A percentile compares a stretch with the other conserved stretches of the same genome.
Conservation (phyloP, 2,113 vertebrate genomes). For the Struthio camelus region DNA sequence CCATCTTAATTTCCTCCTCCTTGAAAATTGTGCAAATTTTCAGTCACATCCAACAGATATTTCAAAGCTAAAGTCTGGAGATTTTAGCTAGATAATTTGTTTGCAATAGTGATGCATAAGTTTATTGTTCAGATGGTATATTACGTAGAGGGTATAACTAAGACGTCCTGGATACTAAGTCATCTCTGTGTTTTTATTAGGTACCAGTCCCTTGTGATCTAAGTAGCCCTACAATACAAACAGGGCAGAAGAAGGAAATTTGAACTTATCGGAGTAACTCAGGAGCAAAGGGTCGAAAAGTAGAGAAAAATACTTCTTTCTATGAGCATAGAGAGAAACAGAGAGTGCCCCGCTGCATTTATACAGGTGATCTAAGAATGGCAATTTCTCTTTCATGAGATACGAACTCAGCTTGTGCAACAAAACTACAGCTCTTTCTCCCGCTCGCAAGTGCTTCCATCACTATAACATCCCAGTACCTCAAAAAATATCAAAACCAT, state of each 20-base stretch:
- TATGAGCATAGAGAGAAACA: not conserved
- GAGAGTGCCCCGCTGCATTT: no score
- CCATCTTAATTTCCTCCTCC: not conserved
- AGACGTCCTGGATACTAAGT: not conserved
- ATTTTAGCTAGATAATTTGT: not conserved
- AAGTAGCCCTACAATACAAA: not conserved
- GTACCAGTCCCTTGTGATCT: not conserved
- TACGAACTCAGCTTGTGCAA: not conserved
- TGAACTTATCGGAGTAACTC: not conserved
- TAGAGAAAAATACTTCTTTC: not conserved
- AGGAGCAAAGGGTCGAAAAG: not conserved
- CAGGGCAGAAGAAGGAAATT: not conserved
- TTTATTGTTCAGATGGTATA: not conserved
- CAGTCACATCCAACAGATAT: not conserved
- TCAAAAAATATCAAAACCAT: not conserved
- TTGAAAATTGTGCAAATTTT: not conserved
- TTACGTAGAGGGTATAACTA: not conserved
- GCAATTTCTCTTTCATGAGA: not conserved
- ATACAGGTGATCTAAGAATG: not conserved
- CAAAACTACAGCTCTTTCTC: not conserved
- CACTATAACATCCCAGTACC: not conserved
- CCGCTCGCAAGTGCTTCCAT: not conserved
- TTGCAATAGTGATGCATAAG: not conserved
- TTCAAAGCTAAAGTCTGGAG: not conserved
- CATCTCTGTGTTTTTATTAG: not conserved